Conservation (phyloP, 2,888 invertebrate genomes). For the Phyllotreta cruciferae region DNA sequence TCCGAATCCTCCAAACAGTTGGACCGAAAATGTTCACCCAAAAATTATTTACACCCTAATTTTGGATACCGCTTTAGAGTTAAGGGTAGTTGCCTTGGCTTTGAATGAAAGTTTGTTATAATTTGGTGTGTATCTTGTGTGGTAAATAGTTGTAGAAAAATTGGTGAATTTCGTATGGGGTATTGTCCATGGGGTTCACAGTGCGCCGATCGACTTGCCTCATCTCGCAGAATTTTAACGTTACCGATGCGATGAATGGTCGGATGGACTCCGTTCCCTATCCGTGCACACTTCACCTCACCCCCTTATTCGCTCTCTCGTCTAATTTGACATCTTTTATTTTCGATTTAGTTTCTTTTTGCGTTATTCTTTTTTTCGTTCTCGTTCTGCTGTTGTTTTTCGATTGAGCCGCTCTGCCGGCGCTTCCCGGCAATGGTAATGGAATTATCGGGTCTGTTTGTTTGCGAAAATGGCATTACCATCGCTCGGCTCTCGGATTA, state of each 20-base stretch:
- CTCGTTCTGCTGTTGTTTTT: slow-evolving; percentile 39
- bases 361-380: slow-evolving; percentile 1
- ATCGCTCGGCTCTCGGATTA: slow-evolving; percentile 24
- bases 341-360: slow-evolving; percentile 46
- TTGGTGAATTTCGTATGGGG: no score
- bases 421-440: slow-evolving; percentile 26
- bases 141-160: no score
- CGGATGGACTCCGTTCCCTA: slow-evolving; percentile 34
- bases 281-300: slow-evolving; percentile 40
- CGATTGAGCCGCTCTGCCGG: slow-evolving; percentile 27
- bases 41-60: not conserved
- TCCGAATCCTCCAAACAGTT: not conserved
- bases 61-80: no score
- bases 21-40: not conserved
- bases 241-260: slow-evolving; percentile 54
- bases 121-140: no score
- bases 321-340: slow-evolving; percentile 53
- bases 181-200: not conserved
- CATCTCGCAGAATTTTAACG: slow-evolving; percentile 58
- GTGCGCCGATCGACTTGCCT: slow-evolving; percentile 54
- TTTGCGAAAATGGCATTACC: slow-evolving; percentile 22
- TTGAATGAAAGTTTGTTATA: no score
- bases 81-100: no score
- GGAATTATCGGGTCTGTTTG: slow-evolving; percentile 30
- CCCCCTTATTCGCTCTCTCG: slow-evolving; percentile 40